Percentiles rank a stretch among this genome's conserved stretches.
Evolutionary conservation across 2,113 vertebrate genomes (phyloP).

Genomic region (Neotoma lepida): DNA sequence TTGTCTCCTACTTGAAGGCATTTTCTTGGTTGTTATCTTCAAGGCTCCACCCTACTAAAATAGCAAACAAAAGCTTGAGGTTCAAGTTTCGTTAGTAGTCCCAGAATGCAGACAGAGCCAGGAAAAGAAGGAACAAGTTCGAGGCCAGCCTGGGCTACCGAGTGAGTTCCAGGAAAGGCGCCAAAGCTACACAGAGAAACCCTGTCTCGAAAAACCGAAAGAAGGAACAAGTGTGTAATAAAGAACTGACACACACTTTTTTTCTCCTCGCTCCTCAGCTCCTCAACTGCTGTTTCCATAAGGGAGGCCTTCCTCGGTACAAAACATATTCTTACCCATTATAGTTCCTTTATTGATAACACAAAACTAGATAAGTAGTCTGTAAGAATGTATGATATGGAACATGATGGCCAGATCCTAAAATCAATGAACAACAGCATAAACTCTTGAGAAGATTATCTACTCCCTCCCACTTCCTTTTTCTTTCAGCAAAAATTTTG

Average conservation of each 20-base stretch:
- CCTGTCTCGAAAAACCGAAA: too few species aligned
- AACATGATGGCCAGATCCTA: background rate
- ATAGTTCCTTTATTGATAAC: background rate
- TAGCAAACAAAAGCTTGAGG: background rate
- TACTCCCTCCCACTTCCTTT: background rate
- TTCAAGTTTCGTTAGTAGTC: background rate
- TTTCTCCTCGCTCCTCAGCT: background rate
- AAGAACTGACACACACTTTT: background rate
- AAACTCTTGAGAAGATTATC: background rate
- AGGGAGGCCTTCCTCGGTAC: conserved; percentile 2
- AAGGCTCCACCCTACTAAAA: conserved; percentile 28
- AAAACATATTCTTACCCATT: background rate
- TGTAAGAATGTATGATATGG: background rate
- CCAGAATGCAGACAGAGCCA: background rate
- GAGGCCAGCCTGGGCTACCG: too few species aligned
- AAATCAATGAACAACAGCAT: conserved; percentile 38
- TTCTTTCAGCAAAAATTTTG: conserved; percentile 39
- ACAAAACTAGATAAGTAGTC: background rate
- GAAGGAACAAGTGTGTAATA: background rate
- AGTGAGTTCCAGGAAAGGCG: too few species aligned
- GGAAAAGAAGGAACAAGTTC: background rate
- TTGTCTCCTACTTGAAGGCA: background rate
- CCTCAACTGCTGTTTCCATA: background rate
- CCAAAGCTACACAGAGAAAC: too few species aligned
- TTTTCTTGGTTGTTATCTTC: background rate